Base-by-base conservation (phyloP, 2,797 vertebrate genomes). In the Tamandua tetradactyla region DNA sequence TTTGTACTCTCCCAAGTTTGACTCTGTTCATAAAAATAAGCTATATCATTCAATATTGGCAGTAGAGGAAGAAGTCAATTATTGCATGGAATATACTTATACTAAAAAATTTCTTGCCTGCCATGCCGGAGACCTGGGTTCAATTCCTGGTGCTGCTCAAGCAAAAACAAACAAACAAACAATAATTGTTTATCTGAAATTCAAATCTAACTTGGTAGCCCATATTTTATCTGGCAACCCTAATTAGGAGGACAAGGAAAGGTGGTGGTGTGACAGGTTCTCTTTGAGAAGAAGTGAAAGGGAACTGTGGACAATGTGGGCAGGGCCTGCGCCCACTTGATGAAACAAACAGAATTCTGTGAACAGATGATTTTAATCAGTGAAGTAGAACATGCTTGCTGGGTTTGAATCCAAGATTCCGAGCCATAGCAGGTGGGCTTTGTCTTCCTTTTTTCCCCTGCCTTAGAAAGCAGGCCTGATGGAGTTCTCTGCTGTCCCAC, bases 11-110 rank as follows among this genome's bases (percentile, higher is more conserved):
- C 55, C 20, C 20, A 89, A 76, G 52, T 37, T 61, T 66, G 10
- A 52, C 68, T 92, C 62, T 62, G n/a, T 91, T 72, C 32, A 87
- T 75, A 75, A 94, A 61, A 88, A 93, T 80, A 90, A 49, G 17
- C 61, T 10, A 40, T 13, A 5, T 57, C 18, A 20, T 62, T 40
- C 14, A 35, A 40, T 27, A 72, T 0, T 32, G 27, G 83, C 52
- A 12, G 27, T 69, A 49, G 49, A 85, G 47, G 64, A 40, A 30
- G 25, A 13, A 17, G 13, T 40, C 20, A 57, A 37, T 18, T 59
- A 55, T 3, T 62, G 32, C 23, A 32, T 17, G 23, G 68, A 61
- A 44, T 61, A 49, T 30, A 44, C 32, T 55, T 86, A n/a, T 0
- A 59, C 61, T 35, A 30, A 82, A 61, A 75, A 87, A 59, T 10